A percentile compares a stretch with the other conserved stretches of the same genome.
Conservation (phyloP, 2,888 invertebrate genomes). For the Sipha maydis region DNA sequence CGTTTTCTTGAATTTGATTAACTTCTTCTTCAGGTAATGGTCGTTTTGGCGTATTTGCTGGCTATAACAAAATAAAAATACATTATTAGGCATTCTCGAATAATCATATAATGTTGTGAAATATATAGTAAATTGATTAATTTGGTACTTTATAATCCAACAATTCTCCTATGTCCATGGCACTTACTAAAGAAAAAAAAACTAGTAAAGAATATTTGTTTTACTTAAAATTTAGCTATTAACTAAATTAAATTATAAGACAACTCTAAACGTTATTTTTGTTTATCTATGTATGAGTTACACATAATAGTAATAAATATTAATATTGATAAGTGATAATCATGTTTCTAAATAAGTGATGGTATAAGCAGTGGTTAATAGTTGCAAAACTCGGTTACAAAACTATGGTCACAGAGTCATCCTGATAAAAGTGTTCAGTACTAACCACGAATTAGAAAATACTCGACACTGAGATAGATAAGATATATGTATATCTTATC, state of each 20-base stretch:
- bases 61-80: slow-evolving; percentile 70
- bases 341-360: background rate
- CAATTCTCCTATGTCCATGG: slow-evolving; percentile 73
- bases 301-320: background rate
- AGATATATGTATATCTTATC: too few species aligned
- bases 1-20: slow-evolving; percentile 72
- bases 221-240: background rate
- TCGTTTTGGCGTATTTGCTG: slow-evolving; percentile 84
- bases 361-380: too few species aligned
- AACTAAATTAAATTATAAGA: too few species aligned
- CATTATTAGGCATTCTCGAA: slow-evolving; percentile 7
- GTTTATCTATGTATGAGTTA: background rate
- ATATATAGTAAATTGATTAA: background rate
- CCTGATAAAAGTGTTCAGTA: too few species aligned
- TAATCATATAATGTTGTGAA: background rate
- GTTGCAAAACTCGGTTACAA: too few species aligned
- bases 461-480: too few species aligned
- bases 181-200: background rate
- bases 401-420: too few species aligned
- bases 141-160: slow-evolving; percentile 71
- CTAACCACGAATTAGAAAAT: too few species aligned
- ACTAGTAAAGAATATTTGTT: background rate
- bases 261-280: background rate
- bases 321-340: slow-evolving; percentile 25
- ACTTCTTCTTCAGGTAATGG: slow-evolving; percentile 75